Base-by-base conservation (phyloP, 2,888 invertebrate genomes). In the Stenurella melanura region DNA sequence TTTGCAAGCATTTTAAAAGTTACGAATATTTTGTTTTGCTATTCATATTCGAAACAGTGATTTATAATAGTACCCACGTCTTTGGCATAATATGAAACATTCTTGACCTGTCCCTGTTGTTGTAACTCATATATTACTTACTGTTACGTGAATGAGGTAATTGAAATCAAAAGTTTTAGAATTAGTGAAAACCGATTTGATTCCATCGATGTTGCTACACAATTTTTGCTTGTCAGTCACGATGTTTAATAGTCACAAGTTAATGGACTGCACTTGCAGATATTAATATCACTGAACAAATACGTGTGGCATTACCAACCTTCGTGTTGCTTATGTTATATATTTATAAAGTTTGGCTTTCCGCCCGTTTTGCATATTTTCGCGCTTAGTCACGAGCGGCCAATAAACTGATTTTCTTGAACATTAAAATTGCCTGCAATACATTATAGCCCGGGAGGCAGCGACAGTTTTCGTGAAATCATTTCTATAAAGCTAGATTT, bases 311-410 rank as follows among this genome's bases (percentile, higher is more conserved):
- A 75, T 81, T 80, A 78, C 78, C 70, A 73, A 77, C 72, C 61
- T 66, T 78, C 75, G 74, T 75, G 77, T 78, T 77, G 77, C 73
- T 77, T 76, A 54, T 21, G 12, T 70, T 74, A 74, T 68, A 76
- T 80, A 77, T 81, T 80, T 78, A 63, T 76, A 70, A 76, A 81
- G 73, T 79, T 81, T 84, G 84, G 84, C 82, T 38, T 56, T 64
- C 64, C 75, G 84, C 84, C 84, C 81, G 78, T 73, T 71, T 81
- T 79, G 81, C 81, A 84, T 84, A 81, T 78, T 81, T 84, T 78
- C 74, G 73, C 66, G 69, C 60, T 83, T 82, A 84, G 68, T 84
- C 83, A 82, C 74, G 73, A 63, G 72, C 81, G 82, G 81, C 82
- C 83, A 82, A 80, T 83, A 82, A 83, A 83, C 83, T 74, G 80